Percentiles rank a stretch among this genome's conserved stretches.
Evolutionary conservation across 1,140 invertebrate species (phyloP).

Genomic region (Helicoverpa zea): DNA sequence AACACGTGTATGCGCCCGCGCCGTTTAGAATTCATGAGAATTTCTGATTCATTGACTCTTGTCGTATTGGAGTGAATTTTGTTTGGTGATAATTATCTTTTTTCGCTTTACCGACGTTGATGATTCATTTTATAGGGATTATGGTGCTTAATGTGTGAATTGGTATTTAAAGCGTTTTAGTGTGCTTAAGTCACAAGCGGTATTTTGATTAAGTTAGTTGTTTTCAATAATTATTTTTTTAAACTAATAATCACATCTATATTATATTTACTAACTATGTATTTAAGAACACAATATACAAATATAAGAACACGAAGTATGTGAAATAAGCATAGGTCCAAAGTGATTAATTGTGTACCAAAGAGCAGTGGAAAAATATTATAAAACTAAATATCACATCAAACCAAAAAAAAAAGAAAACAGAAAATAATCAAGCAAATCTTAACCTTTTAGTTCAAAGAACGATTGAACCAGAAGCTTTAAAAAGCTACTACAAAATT

Average conservation of each 20-base stretch:
- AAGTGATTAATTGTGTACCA: no score
- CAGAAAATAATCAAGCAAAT: background rate
- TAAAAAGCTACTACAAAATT: background rate
- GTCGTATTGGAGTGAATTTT: slow-evolving; percentile 48
- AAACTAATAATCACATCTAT: no score
- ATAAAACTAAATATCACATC: background rate
- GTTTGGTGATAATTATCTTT: slow-evolving; percentile 61
- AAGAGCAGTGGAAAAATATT: background rate
- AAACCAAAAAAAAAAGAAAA: background rate
- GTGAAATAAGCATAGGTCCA: no score
- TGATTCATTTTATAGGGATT: slow-evolving; percentile 53
- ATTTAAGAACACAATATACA: no score
- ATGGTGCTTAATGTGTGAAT: background rate
- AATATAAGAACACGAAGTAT: no score
- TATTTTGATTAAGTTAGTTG: no score
- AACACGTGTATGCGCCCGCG: slow-evolving; percentile 71
- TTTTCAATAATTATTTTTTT: background rate
- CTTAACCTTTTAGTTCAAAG: slow-evolving; percentile 10
- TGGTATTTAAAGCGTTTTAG: background rate
- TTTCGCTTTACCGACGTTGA: slow-evolving; percentile 49
- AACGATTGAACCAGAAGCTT: background rate
- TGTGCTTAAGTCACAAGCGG: background rate
- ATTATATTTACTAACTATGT: no score
- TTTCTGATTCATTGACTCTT: slow-evolving; percentile 78
- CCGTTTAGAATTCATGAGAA: slow-evolving; percentile 76